Evolutionary conservation across 2,113 vertebrate species (phyloP).

Genomic region (Xiphophorus maculatus): DNA sequence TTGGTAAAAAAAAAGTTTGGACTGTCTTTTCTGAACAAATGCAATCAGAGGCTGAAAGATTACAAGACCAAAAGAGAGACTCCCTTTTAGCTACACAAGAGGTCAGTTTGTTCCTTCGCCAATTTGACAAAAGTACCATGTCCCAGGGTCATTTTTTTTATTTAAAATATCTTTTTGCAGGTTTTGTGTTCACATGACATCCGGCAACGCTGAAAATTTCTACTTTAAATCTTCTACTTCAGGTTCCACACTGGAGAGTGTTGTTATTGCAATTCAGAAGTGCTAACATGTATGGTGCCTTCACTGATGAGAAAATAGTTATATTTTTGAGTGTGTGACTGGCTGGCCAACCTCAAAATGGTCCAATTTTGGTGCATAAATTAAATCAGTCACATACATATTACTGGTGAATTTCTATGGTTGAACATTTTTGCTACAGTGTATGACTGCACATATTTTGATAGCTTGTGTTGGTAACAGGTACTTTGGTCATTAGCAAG

Average conservation of each 20-base stretch:
- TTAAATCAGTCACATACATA: background rate
- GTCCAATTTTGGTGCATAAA: too few relatives aligned
- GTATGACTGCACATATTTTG: background rate
- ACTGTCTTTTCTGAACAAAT: background rate
- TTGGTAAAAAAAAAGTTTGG: background rate
- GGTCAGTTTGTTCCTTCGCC: background rate
- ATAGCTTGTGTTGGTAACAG: background rate
- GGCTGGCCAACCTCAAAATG: too few relatives aligned
- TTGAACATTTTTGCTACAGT: background rate
- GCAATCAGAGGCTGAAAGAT: background rate
- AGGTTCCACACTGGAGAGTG: background rate
- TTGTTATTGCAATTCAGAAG: background rate
- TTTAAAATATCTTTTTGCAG: too few relatives aligned
- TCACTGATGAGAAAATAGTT: background rate
- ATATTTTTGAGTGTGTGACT: background rate
- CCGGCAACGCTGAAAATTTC: too few relatives aligned
- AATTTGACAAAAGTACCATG: background rate
- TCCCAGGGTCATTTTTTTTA: background rate
- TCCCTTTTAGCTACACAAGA: background rate
- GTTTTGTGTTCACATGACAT: too few relatives aligned
- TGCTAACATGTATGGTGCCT: background rate
- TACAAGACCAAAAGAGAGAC: background rate
- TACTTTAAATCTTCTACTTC: background rate
- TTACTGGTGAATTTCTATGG: background rate
- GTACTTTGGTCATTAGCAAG: background rate